Conservation (phyloP, 2,797 vertebrate species). For the Amblyopsis hoosieri region DNA sequence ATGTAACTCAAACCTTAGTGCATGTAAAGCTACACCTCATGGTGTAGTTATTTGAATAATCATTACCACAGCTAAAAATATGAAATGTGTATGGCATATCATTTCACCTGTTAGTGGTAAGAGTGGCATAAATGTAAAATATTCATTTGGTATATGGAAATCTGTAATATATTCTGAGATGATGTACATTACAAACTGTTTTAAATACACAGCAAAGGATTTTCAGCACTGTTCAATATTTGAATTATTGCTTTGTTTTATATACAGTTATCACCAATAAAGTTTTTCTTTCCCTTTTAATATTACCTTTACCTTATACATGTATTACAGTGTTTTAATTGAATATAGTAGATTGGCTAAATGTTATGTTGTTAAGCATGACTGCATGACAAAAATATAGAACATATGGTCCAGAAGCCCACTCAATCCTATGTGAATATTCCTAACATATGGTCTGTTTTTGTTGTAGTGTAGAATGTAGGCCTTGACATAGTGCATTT, state of each 20-base stretch:
- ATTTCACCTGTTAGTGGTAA: slow-evolving; percentile 18
- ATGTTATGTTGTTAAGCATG: too few species aligned
- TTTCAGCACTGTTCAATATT: slow-evolving; percentile 28
- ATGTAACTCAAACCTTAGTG: background rate
- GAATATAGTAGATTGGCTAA: background rate
- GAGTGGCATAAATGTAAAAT: slow-evolving; percentile 21
- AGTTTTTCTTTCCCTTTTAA: slow-evolving; percentile 30
- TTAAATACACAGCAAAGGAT: slow-evolving; percentile 26
- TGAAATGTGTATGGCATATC: slow-evolving; percentile 16
- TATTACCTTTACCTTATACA: slow-evolving; percentile 39
- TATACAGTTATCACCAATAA: slow-evolving; percentile 27
- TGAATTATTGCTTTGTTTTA: slow-evolving; percentile 33
- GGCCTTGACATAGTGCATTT: slow-evolving; percentile 57
- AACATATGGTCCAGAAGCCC: too few species aligned
- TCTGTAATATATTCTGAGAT: slow-evolving; percentile 32
- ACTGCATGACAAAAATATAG: too few species aligned
- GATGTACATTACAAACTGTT: slow-evolving; percentile 37
- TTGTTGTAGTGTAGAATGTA: slow-evolving; percentile 15
- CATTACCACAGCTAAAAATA: background rate
- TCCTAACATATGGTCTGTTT: too few species aligned
- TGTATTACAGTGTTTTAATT: slow-evolving; percentile 28
- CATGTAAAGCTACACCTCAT: background rate
- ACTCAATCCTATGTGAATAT: too few species aligned
- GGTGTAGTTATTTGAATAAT: too few species aligned
- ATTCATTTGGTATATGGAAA: slow-evolving; percentile 30